A percentile compares a stretch with the other conserved stretches of the same genome.
Evolutionary conservation across 2,113 vertebrate species (phyloP).

Genomic region (Cryptotis parvus): DNA sequence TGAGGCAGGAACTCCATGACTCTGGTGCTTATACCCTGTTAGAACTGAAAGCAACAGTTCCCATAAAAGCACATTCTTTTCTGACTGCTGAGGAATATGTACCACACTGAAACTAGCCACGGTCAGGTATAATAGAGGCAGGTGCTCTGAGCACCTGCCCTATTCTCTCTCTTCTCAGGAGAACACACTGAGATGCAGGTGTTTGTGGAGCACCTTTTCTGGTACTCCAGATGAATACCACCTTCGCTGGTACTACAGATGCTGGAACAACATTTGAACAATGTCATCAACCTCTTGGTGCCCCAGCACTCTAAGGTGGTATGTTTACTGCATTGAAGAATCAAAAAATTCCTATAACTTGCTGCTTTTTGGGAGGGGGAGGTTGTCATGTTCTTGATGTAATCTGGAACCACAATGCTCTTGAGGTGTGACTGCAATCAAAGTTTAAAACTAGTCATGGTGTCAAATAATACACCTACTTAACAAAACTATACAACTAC

Average conservation of each 20-base stretch:
- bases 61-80: background rate
- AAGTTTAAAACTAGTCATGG: background rate
- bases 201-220: too few relatives aligned
- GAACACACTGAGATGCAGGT: background rate
- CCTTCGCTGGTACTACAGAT: background rate
- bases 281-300: background rate
- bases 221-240: too few relatives aligned
- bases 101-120: background rate
- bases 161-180: background rate
- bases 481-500: background rate
- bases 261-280: background rate
- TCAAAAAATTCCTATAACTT: background rate
- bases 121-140: too few relatives aligned
- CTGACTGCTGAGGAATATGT: background rate
- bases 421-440: background rate
- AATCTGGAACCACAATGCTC: background rate
- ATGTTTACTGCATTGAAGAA: background rate
- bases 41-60: fast-evolving
- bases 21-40: fast-evolving
- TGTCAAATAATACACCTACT: too few relatives aligned
- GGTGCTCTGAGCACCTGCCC: background rate
- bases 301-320: too few relatives aligned
- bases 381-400: too few relatives aligned
- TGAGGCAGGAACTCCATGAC: background rate
- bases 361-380: too few relatives aligned